Conservation (phyloP, 2,113 vertebrate genomes). For the Balaenoptera acutorostrata region DNA sequence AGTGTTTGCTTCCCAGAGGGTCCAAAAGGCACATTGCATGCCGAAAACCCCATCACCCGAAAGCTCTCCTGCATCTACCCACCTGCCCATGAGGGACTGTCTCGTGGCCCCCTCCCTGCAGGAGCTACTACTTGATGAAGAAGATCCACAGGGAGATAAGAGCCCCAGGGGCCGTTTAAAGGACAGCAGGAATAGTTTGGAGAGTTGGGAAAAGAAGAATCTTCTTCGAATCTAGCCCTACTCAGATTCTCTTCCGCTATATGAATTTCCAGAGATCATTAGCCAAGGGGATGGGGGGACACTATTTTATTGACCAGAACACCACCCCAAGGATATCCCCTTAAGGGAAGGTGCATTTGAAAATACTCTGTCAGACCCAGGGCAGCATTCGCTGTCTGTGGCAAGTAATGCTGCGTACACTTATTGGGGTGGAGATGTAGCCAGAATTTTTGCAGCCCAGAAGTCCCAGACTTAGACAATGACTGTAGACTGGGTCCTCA, state of each 20-base stretch:
- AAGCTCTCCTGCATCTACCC: accelerated
- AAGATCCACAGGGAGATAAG: accelerated
- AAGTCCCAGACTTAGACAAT: background rate
- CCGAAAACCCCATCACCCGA: accelerated
- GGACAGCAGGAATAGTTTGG: too few species aligned
- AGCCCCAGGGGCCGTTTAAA: accelerated
- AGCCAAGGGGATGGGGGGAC: too few species aligned
- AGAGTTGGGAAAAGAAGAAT: background rate
- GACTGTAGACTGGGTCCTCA: background rate
- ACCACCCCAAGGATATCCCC: background rate
- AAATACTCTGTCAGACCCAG: background rate
- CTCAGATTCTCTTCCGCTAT: too few species aligned
- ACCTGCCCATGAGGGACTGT: accelerated
- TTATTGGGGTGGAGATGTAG: accelerated
- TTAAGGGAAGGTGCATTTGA: background rate
- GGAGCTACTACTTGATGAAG: accelerated
- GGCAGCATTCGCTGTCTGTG: accelerated
- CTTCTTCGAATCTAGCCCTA: background rate
- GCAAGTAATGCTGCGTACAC: background rate
- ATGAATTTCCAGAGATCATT: background rate
- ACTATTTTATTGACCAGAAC: accelerated
- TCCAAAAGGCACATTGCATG: accelerated
- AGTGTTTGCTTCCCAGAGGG: background rate
- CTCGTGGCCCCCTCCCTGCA: accelerated
- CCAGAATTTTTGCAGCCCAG: background rate